phyloP scores from a whole-genome alignment of 92 coral and sea anemone genomes.

The Heteractis magnifica region DNA sequence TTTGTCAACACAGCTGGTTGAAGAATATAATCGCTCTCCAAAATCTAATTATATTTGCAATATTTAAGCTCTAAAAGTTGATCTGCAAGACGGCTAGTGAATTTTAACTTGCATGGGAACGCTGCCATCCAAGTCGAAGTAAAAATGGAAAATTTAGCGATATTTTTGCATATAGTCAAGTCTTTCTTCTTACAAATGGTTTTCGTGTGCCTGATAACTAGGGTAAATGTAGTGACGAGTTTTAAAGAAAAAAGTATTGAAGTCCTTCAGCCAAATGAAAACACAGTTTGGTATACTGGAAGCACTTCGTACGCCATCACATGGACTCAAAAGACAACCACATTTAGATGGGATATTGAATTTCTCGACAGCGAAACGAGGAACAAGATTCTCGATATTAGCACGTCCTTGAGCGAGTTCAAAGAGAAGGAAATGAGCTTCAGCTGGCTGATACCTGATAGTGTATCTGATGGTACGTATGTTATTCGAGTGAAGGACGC shows the following conservation, averaged over 20 bases:
- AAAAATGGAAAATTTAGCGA: background rate
- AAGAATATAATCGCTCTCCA: background rate
- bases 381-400: conserved; percentile 52
- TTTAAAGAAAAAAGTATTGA: conserved; percentile 14
- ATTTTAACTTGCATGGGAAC: background rate
- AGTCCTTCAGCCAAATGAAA: conserved; percentile 52
- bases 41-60: background rate
- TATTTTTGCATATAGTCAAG: background rate
- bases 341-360: conserved; percentile 69
- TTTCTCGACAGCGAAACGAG: conserved; percentile 28
- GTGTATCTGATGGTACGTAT: conserved; percentile 52
- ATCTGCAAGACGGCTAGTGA: background rate
- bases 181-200: background rate
- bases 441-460: conserved; percentile 48
- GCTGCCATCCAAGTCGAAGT: background rate
- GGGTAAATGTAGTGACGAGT: background rate
- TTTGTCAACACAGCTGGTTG: background rate
- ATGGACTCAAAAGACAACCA: conserved; percentile 63
- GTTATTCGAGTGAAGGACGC: conserved; percentile 46
- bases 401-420: conserved; percentile 61
- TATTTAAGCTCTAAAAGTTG: background rate
- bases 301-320: conserved; percentile 50
- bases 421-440: conserved; percentile 55
- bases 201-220: background rate
- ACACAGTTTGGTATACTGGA: conserved; percentile 50